Evolutionary conservation across 30 jellyfish, hydroid and myxozoan genomes (phyloP), one percentile per base, ranked within the genome.

Genomic region (Aurelia coerulea): DNA sequence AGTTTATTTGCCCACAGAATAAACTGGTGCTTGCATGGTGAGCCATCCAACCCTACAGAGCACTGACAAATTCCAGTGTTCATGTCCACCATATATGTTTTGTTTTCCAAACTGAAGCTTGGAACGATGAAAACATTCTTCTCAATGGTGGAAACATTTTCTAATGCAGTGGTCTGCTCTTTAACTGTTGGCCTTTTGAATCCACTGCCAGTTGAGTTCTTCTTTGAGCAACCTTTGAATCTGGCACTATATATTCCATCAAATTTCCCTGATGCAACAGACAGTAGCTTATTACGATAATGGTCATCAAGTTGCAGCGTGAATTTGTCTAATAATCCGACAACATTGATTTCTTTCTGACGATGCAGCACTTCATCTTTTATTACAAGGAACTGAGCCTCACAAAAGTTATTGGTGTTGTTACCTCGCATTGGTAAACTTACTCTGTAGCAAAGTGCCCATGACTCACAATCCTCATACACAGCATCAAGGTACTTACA

Each of bases 21-120:
- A 72, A 53, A 81, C 53, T 81, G 91, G 58, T 81, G 91, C 58
- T 81, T 81, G 59, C 91, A 81, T 15, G 56, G 76, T 15, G 76
- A 68, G 14, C 89, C 91, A 81, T 67, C 76, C 42, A 11, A 1
- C 16, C 90, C 90, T 10, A 13, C 33, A 11, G 23, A 17, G 68
- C 86, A 79, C 37, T 18, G 16, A 65, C 88, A 65, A 39, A 58
- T 13, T 59, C 69, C 69, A 17, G 69, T 15, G 19, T 15, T 19
- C 19, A 19, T 59, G 32, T 59, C 69, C 19, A 59, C 69, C 32
- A 19, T 59, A 59, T 59, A 59, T 15, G 69, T 59, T 59, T 15
- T 5, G 3, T 59, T 59, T 59, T 59, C 69, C 19, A 17, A 15
- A 15, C 31, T 15, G 1, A 15, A 15, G 32, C 69, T 59, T 15